These are phyloP conservation scores for Zaprionus africanus DNA, from an alignment of 1,140 invertebrate species.

Conservation along the genomic window DNA sequence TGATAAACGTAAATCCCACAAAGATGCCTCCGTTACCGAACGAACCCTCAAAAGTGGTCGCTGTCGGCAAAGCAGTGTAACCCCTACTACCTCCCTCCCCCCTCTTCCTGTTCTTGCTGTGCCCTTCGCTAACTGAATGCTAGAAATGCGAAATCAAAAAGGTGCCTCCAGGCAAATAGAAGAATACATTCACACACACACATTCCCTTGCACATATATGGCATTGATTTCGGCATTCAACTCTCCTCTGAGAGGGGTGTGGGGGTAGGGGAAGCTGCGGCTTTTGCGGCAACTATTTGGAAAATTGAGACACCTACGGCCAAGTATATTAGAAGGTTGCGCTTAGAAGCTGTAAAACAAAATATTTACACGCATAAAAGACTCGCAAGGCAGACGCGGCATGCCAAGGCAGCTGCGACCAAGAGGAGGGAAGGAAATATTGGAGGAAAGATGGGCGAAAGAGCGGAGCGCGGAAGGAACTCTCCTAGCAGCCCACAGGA, in stretches of 20 bases:
- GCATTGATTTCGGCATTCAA: conserved; percentile 69
- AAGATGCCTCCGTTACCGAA: conserved; percentile 30
- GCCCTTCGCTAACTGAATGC: background rate
- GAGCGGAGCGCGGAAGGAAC: background rate
- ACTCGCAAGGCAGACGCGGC: conserved; percentile 32
- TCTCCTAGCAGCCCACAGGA: conserved; percentile 47
- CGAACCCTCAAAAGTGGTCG: conserved; percentile 56
- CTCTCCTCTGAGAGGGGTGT: background rate
- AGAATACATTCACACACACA: conserved; percentile 6
- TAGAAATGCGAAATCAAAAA: conserved; percentile 60
- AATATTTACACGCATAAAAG: conserved; percentile 80
- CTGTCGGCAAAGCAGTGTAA: conserved; percentile 6
- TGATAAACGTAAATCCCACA: conserved; percentile 68
- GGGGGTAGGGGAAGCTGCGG: background rate
- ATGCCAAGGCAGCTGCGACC: conserved; percentile 58
- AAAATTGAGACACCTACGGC: conserved; percentile 80
- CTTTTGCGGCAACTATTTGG: conserved; percentile 66
- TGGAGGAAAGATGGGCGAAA: background rate
- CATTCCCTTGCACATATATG: conserved; percentile 6
- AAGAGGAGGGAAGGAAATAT: background rate
- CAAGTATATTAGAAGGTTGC: conserved; percentile 71
- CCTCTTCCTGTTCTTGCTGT: background rate
- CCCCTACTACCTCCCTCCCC: background rate
- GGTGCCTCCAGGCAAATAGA: conserved; percentile 58
- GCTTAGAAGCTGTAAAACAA: conserved; percentile 77